Evolutionary conservation across 2,888 invertebrate genomes (phyloP).

Genomic region (Ecdyonurus torrentis): DNA sequence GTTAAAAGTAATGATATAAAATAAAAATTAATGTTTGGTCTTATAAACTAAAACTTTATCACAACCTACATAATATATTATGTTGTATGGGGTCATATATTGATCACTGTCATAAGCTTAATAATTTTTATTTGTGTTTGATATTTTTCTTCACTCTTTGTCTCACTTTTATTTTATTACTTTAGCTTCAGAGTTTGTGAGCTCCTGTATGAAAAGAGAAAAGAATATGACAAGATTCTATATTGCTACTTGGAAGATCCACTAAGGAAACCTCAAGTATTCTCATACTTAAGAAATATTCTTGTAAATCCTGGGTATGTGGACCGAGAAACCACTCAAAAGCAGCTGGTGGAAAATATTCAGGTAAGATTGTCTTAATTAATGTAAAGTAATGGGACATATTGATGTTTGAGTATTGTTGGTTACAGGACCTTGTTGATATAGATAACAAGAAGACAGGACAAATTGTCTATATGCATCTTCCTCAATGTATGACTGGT

Average conservation of each 20-base stretch:
- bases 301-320: slow-evolving; percentile 15
- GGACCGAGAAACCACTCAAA: slow-evolving; percentile 16
- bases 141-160: neutral
- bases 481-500: slow-evolving; percentile 28
- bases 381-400: neutral
- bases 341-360: slow-evolving; percentile 18
- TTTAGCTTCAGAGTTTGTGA: slow-evolving; percentile 51
- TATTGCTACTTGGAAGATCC: slow-evolving; percentile 49
- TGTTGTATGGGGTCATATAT: no score
- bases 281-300: slow-evolving; percentile 28
- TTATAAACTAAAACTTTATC: no score
- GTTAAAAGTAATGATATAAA: no score
- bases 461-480: slow-evolving; percentile 40
- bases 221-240: slow-evolving; percentile 44
- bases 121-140: no score
- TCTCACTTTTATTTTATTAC: slow-evolving; percentile 9
- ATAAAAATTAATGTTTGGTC: no score
- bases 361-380: slow-evolving; percentile 12
- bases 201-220: slow-evolving; percentile 42
- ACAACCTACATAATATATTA: no score
- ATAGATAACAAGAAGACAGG: slow-evolving; percentile 45
- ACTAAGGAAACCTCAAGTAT: slow-evolving; percentile 41
- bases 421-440: slow-evolving; percentile 33
- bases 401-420: slow-evolving; percentile 3
- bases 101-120: no score